phyloP scores from a whole-genome alignment of 2,797 vertebrate species.

The Monodelphis domestica region DNA sequence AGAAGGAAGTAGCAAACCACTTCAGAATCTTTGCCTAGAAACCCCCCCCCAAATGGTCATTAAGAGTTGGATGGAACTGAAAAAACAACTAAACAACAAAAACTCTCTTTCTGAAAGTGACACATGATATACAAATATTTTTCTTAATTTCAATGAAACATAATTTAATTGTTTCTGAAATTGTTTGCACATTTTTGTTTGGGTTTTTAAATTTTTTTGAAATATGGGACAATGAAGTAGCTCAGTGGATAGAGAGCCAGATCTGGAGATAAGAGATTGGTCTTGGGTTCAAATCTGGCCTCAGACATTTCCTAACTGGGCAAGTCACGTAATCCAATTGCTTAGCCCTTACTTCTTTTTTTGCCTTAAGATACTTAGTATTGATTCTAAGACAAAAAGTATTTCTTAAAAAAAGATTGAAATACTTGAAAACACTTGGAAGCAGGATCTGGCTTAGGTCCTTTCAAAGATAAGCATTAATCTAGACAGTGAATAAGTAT shows the following conservation, averaged over 20 bases:
- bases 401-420: too few species aligned
- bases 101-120: neutral
- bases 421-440: neutral
- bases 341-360: too few species aligned
- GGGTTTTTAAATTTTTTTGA: neutral
- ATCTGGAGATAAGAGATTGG: neutral
- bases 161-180: neutral
- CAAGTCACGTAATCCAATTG: too few species aligned
- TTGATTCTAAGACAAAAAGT: too few species aligned
- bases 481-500: neutral
- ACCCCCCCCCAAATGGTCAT: too few species aligned
- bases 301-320: too few species aligned
- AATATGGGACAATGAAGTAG: neutral
- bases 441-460: neutral
- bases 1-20: too few species aligned
- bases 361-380: too few species aligned
- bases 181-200: neutral
- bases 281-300: neutral
- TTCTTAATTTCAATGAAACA: conserved; percentile 8
- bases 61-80: too few species aligned
- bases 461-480: neutral
- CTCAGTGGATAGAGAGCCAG: neutral
- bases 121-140: rapidly evolving
- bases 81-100: too few species aligned
- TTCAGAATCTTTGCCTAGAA: too few species aligned